Evolutionary conservation across 2,888 invertebrate genomes (phyloP), one percentile per base, ranked within the genome.

Genomic region (Aleiodes leptofemur): DNA sequence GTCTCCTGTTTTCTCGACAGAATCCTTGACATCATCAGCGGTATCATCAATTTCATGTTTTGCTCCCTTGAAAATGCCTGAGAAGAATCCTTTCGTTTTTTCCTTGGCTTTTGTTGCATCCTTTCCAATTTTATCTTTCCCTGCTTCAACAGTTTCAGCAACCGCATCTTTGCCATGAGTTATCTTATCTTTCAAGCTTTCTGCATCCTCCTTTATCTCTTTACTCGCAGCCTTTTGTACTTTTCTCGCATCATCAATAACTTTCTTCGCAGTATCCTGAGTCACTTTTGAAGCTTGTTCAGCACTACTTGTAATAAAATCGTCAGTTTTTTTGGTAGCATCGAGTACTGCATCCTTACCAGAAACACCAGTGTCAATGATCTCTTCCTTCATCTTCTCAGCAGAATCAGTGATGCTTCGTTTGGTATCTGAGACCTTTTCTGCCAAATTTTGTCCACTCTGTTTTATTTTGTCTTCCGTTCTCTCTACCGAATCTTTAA

Each of bases 21-120:
- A 82, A 31, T 83, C 82, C 55, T 78, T 80, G 13, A 80, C 80
- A 29, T 81, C 81, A 9, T 80, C 82, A 50, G 78, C 77, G 3
- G 81, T 78, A 70, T 79, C 79, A 0, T 71, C 83, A 11, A 77
- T 82, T 1, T 82, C 71, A 23, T 85, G 82, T 56, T 86, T 86
- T 0, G 79, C 81, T 11, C 83, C 82, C 61, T 85, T 85, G 3
- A 85, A 82, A 8, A 86, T 79, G 3, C 83, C 82, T 0, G 83
- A 82, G 1, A 85, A 74, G 50, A 85, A 83, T 0, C 84, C 83
- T 71, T 84, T 43, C 83, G 84, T 59, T 50, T 78, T 71, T 16
- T 69, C 76, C 72, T 80, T 59, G 1, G n/a, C 59, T 50, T 70
- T 16, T 11, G n/a, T 31, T 8, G 0, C 43, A 50, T 55, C 71